Evolutionary conservation across 2,113 vertebrate species (phyloP).

Genomic region (Protobothrops flavoviridis): DNA sequence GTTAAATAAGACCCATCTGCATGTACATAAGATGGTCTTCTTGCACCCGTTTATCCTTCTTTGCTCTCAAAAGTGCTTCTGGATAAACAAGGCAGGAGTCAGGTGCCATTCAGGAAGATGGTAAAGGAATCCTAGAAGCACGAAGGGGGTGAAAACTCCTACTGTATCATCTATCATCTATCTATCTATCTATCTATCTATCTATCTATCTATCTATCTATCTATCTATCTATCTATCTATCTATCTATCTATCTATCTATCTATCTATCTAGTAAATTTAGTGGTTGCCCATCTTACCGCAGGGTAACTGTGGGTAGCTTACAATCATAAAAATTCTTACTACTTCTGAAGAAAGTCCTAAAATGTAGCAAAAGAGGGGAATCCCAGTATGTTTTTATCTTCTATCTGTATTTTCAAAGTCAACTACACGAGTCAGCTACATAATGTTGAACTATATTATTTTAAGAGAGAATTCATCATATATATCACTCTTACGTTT

Average conservation of each 20-base stretch:
- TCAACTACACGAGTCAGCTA: not conserved
- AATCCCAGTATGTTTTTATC: not conserved
- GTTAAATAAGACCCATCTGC: not conserved
- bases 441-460: not conserved
- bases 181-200: too few species aligned
- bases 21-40: not conserved
- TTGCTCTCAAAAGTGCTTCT: not conserved
- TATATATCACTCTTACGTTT: conserved; percentile 18
- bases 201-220: too few species aligned
- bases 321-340: not conserved
- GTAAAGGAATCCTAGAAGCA: not conserved
- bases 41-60: not conserved
- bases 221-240: too few species aligned
- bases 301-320: not conserved
- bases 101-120: not conserved
- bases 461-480: not conserved
- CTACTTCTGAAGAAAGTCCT: not conserved
- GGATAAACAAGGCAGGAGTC: not conserved
- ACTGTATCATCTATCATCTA: too few species aligned
- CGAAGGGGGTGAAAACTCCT: too few species aligned
- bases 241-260: too few species aligned
- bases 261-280: not conserved
- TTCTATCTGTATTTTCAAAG: not conserved
- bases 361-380: not conserved
- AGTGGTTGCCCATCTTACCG: not conserved